Percentiles rank a stretch among this genome's conserved stretches.
These are phyloP conservation scores for Ranitomeya variabilis DNA, from an alignment of 2,113 vertebrate genomes.

Conservation along the genomic window DNA sequence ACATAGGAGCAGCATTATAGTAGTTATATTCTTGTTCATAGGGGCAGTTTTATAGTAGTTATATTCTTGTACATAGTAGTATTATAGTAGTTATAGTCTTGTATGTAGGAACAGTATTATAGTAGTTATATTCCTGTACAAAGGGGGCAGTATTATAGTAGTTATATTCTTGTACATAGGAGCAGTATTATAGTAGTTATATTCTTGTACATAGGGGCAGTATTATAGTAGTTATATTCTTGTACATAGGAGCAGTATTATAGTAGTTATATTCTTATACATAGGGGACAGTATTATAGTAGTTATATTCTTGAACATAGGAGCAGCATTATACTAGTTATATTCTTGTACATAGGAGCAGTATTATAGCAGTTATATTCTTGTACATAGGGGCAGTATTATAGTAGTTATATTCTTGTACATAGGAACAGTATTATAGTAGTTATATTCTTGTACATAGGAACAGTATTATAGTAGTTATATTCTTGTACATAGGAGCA, in stretches of 20 bases:
- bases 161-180: neutral
- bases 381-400: neutral
- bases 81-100: neutral
- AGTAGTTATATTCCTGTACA: neutral
- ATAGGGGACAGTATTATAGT: neutral
- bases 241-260: neutral
- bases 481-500: neutral
- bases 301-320: neutral
- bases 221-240: conserved; percentile 20
- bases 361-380: neutral
- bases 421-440: neutral
- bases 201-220: conserved; percentile 1
- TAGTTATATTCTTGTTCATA: neutral
- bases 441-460: neutral
- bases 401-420: conserved; percentile 25
- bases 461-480: neutral
- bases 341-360: conserved; percentile 3
- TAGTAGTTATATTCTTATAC: conserved; percentile 17
- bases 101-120: neutral
- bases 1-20: neutral
- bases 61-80: conserved; percentile 3
- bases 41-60: neutral
- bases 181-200: conserved; percentile 10
- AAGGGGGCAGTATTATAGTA: neutral
- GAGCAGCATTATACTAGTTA: neutral